phyloP scores from a whole-genome alignment of 2,888 invertebrate genomes.

The Rhabditoides inermis region DNA sequence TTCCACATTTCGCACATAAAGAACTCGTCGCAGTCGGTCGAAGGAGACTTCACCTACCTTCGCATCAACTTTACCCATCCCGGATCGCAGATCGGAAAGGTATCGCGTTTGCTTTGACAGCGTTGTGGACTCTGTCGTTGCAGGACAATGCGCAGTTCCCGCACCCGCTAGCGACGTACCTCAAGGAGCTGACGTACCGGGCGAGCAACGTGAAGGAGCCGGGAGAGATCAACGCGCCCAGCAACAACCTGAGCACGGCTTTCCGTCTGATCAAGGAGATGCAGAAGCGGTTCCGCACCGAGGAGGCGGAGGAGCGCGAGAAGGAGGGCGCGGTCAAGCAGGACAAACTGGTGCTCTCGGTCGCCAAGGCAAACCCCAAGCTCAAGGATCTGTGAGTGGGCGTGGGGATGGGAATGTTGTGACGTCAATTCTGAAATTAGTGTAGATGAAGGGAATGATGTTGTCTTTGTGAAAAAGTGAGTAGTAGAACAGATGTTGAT shows the following conservation, averaged over 20 bases:
- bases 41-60: constrained; percentile 96
- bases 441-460: no score
- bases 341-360: constrained; percentile 80
- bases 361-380: constrained; percentile 79
- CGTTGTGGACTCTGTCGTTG: not conserved
- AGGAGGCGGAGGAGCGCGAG: constrained; percentile 95
- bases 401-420: constrained; percentile 59
- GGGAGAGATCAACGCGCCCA: constrained; percentile 84
- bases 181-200: constrained; percentile 74
- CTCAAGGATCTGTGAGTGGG: constrained; percentile 55
- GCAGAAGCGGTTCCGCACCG: constrained; percentile 88
- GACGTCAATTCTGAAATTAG: not conserved
- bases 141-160: constrained; percentile 77
- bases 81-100: constrained; percentile 75
- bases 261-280: constrained; percentile 96
- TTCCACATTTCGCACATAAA: constrained; percentile 98
- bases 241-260: constrained; percentile 87
- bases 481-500: no score
- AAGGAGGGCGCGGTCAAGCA: constrained; percentile 96
- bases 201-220: constrained; percentile 76
- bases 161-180: constrained; percentile 88
- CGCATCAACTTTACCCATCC: constrained; percentile 96
- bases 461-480: no score
- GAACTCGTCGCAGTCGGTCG: constrained; percentile 94
- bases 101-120: not conserved